Evolutionary conservation across 1,140 invertebrate genomes (phyloP).

Genomic region (Drosophila nikananu): DNA sequence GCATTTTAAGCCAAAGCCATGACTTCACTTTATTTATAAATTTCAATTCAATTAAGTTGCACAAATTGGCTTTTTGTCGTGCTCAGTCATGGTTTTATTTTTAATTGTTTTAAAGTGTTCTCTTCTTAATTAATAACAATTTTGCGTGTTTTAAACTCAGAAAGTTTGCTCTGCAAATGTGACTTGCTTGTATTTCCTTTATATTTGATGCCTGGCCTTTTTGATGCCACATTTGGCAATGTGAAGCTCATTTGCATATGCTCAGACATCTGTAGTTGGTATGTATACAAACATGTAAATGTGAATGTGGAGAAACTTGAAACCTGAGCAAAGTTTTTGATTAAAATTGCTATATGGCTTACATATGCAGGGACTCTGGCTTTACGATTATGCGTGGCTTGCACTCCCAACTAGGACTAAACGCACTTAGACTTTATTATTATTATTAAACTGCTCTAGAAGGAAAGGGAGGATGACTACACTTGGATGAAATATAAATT

Average conservation of each 20-base stretch:
- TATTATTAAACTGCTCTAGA: background rate
- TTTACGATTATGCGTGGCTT: slow-evolving; percentile 35
- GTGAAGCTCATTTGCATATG: slow-evolving; percentile 37
- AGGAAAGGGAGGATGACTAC: background rate
- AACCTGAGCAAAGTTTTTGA: slow-evolving; percentile 31
- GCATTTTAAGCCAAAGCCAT: slow-evolving; percentile 4
- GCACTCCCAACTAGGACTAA: slow-evolving; percentile 24
- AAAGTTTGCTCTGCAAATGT: background rate
- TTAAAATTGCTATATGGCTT: slow-evolving; percentile 38
- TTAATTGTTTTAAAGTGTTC: slow-evolving; percentile 4
- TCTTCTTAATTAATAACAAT: slow-evolving; percentile 12
- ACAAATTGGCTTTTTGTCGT: slow-evolving; percentile 9
- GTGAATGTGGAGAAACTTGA: background rate
- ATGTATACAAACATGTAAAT: background rate
- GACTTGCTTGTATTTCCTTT: background rate
- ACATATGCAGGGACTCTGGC: slow-evolving; percentile 6
- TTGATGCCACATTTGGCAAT: slow-evolving; percentile 23
- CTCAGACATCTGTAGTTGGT: slow-evolving; percentile 8
- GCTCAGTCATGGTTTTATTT: background rate
- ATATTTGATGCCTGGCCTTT: slow-evolving; percentile 2
- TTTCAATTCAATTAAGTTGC: slow-evolving; percentile 25
- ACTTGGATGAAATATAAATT: background rate
- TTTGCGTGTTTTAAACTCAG: background rate
- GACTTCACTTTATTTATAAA: background rate
- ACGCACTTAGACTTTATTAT: slow-evolving; percentile 36